Base-by-base conservation (phyloP, 1,140 invertebrate species). In the Nephila pilipes region DNA sequence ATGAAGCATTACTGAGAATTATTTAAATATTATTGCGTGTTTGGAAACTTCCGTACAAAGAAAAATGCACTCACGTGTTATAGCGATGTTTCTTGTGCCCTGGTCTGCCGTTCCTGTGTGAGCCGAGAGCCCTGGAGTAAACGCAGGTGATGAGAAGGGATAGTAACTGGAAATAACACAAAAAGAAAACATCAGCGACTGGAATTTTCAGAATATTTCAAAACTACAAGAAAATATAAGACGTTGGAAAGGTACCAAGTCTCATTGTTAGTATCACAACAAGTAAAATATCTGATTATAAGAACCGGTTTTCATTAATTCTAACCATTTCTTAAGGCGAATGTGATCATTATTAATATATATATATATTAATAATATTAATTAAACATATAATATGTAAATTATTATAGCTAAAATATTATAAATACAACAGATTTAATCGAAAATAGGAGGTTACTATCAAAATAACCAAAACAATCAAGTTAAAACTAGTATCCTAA, bases 41-140 rank as follows among this genome's bases (percentile, higher is more conserved):
- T 54, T 46, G 10, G 25, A 69, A 29, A 18, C 29, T 60, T 32
- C 18, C 2, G 3, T 29, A 10, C 1, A 65, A 25, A 0, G 29
- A 46, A 85, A 20, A 12, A 6, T 5, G 20, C 58, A 87, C 91
- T 92, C 38, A 92, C 91, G 91, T 58, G 25, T 54, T 79, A 20
- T 87, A 65, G 16, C 63, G 58, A 22, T 87, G 91, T 58, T 92
- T 92, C 60, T 92, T 92, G 63, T 92, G 91, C 0, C 90, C 90
- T n/a, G 81, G 65, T 38, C 57, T 92, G 6, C 46, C 46, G 46
- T 46, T 46, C 83, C 90, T 85, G 46, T 65, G 60, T 29, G 60
- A 16, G 1, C 63, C 80, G 0, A 92, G 63, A 8, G 90, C 29
- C 87, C 83, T 87, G 60, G 81, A 92, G 10, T 87, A 87, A 10